Conservation (phyloP, 2,888 invertebrate genomes). For the Scrobipalpa atriplicella region DNA sequence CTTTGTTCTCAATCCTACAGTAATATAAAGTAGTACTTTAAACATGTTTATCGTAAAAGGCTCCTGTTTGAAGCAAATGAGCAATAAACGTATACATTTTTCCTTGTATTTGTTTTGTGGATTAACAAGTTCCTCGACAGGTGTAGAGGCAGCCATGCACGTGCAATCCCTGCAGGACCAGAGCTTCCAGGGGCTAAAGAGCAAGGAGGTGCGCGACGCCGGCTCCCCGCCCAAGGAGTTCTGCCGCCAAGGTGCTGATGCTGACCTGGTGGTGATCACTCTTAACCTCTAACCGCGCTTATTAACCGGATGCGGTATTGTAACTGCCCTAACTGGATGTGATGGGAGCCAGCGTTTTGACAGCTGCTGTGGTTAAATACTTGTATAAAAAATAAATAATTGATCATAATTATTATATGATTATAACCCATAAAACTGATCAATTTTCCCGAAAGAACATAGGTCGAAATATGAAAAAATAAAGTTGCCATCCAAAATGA, state of each 20-base stretch:
- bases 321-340: neutral
- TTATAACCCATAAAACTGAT: neutral
- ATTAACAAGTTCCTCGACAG: conserved; percentile 51
- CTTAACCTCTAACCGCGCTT: conserved; percentile 20
- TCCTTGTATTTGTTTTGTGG: neutral
- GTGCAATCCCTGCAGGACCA: conserved; percentile 89
- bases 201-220: conserved; percentile 90
- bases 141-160: conserved; percentile 81
- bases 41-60: no score
- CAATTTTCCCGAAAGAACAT: neutral
- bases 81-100: neutral
- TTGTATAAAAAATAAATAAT: no score
- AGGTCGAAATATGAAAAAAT: no score
- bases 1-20: no score
- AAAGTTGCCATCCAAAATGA: no score
- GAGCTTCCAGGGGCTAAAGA: conserved; percentile 89
- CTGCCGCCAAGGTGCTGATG: conserved; percentile 55
- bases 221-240: conserved; percentile 88
- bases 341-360: conserved; percentile 1
- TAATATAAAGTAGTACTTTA: no score
- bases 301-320: conserved; percentile 22
- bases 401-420: no score
- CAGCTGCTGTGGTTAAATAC: no score
- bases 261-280: neutral
- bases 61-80: no score